Evolutionary conservation across 2,113 vertebrate genomes (phyloP).

Genomic region (Pseudorasbora parva): DNA sequence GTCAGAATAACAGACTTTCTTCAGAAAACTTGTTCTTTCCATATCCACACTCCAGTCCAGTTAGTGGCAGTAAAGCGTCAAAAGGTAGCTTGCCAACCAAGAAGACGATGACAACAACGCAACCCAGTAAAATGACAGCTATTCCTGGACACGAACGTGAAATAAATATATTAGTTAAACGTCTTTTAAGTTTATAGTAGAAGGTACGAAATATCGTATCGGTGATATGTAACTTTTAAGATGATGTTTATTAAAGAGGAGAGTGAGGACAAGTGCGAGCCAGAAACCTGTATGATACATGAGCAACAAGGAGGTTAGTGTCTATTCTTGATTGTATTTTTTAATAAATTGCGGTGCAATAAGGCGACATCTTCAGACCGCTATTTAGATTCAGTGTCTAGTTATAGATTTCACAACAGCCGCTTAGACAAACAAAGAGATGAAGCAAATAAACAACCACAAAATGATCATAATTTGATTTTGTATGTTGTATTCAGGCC

Average conservation of each 20-base stretch:
- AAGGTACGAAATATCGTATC: not conserved
- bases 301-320: not conserved
- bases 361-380: too few relatives aligned
- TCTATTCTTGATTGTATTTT: not conserved
- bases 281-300: not conserved
- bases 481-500: not conserved
- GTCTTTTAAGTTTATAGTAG: not conserved
- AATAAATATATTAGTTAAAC: not conserved
- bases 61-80: not conserved
- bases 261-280: not conserved
- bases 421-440: not conserved
- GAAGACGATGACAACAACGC: not conserved
- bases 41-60: not conserved
- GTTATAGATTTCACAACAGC: not conserved
- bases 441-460: not conserved
- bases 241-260: constrained; percentile 30
- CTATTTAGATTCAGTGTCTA: not conserved
- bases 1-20: too few relatives aligned
- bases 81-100: not conserved
- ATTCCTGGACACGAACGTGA: not conserved
- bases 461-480: too few relatives aligned
- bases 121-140: not conserved
- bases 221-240: not conserved
- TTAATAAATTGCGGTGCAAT: not conserved
- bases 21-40: too few relatives aligned